These are phyloP conservation scores for Eclectus roratus DNA, from an alignment of 2,113 vertebrate genomes.

Conservation along the genomic window DNA sequence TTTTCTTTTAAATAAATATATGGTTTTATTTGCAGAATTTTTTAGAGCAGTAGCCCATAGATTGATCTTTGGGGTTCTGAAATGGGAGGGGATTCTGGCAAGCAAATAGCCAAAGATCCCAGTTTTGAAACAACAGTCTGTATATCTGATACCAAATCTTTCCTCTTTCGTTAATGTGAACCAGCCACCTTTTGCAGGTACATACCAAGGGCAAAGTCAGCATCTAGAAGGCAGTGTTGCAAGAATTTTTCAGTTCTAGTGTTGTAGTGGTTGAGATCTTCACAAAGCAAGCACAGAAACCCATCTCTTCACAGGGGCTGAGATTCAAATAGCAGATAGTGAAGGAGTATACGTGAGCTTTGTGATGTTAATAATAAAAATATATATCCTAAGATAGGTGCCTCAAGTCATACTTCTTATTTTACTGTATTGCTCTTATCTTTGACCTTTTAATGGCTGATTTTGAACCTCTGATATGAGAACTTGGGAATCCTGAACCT, in stretches of 20 bases:
- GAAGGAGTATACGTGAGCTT: too few relatives aligned
- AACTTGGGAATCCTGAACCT: rapidly evolving
- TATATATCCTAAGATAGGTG: too few relatives aligned
- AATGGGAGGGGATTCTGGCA: not conserved
- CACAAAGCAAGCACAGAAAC: too few relatives aligned
- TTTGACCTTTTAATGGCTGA: too few relatives aligned
- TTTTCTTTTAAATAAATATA: not conserved
- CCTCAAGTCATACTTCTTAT: too few relatives aligned
- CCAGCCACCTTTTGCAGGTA: not conserved
- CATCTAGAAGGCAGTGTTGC: not conserved
- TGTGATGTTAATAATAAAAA: too few relatives aligned
- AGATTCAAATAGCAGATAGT: too few relatives aligned
- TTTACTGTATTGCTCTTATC: too few relatives aligned
- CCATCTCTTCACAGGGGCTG: too few relatives aligned
- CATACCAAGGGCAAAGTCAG: not conserved
- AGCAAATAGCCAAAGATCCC: not conserved
- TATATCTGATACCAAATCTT: not conserved
- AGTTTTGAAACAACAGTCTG: not conserved
- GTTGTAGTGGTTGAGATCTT: too few relatives aligned
- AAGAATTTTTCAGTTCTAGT: too few relatives aligned
- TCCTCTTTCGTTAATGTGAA: not conserved
- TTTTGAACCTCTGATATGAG: too few relatives aligned
- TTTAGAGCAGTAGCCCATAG: not conserved
- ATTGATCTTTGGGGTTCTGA: not conserved
- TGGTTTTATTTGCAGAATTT: not conserved